These are phyloP conservation scores for Nomada flava DNA, from an alignment of 2,888 invertebrate genomes.

Conservation along the genomic window DNA sequence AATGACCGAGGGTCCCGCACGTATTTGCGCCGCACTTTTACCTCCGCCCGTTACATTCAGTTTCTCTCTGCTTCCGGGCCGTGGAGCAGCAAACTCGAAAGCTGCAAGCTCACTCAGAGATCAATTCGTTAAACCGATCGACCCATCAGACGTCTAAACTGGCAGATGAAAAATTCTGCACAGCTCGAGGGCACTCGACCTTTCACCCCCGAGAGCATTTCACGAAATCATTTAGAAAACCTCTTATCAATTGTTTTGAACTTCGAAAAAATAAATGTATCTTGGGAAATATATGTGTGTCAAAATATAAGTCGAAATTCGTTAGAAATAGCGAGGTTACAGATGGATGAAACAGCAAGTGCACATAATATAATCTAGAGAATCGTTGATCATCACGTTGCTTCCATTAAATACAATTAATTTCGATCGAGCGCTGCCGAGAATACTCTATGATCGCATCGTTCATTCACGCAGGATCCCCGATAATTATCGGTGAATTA, in stretches of 20 bases:
- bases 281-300: no score
- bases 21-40: not conserved
- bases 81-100: not conserved
- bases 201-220: not conserved
- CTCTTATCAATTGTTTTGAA: not conserved
- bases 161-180: conserved; percentile 1
- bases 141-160: not conserved
- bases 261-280: no score
- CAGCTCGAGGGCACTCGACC: not conserved
- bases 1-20: conserved; percentile 11
- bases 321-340: no score
- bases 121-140: conserved; percentile 21
- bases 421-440: not conserved
- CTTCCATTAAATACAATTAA: not conserved
- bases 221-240: not conserved
- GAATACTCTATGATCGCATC: not conserved
- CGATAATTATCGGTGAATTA: not conserved
- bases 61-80: no score
- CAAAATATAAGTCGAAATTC: no score
- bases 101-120: not conserved
- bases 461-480: not conserved
- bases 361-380: no score
- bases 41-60: not conserved
- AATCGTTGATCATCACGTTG: no score
- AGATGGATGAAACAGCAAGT: no score